A percentile compares a stretch with the other conserved stretches of the same genome.
phyloP scores from a whole-genome alignment of 2,888 invertebrate species.

The Chymomyza caudatula region DNA sequence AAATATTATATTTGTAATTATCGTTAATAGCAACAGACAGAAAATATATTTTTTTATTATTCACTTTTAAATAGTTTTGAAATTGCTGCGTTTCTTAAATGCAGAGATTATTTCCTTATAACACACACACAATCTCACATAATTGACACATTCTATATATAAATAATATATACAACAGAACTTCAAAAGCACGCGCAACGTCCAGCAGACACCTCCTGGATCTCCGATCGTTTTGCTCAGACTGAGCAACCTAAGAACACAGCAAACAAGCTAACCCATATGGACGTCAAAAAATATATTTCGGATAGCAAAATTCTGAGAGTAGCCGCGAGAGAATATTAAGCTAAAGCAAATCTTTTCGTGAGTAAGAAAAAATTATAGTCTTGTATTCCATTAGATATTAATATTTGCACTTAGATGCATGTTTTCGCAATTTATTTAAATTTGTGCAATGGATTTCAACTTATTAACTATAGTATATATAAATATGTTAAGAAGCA shows the following conservation, averaged over 20 bases:
- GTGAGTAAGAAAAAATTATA: constrained; percentile 17
- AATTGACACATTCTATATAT: constrained; percentile 62
- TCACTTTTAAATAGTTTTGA: not conserved
- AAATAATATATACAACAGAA: constrained; percentile 61
- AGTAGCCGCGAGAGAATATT: constrained; percentile 7
- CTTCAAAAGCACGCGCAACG: constrained; percentile 63
- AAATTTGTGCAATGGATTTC: not conserved
- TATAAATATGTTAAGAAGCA: not conserved
- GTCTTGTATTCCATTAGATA: not conserved
- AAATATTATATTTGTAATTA: constrained; percentile 25
- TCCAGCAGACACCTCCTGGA: constrained; percentile 77
- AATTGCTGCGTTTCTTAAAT: not conserved
- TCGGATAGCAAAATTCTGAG: constrained; percentile 11
- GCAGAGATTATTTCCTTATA: constrained; percentile 20
- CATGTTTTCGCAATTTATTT: not conserved
- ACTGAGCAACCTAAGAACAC: constrained; percentile 58
- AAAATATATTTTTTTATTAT: not conserved
- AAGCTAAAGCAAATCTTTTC: constrained; percentile 10
- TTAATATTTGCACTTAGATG: not conserved
- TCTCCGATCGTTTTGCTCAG: constrained; percentile 78
- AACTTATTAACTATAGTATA: not conserved
- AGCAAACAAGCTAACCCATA: constrained; percentile 47
- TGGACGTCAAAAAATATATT: constrained; percentile 18
- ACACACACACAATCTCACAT: constrained; percentile 29
- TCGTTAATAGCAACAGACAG: not conserved